Conservation (phyloP, 2,888 invertebrate genomes). For the Andrena trimmerana region DNA sequence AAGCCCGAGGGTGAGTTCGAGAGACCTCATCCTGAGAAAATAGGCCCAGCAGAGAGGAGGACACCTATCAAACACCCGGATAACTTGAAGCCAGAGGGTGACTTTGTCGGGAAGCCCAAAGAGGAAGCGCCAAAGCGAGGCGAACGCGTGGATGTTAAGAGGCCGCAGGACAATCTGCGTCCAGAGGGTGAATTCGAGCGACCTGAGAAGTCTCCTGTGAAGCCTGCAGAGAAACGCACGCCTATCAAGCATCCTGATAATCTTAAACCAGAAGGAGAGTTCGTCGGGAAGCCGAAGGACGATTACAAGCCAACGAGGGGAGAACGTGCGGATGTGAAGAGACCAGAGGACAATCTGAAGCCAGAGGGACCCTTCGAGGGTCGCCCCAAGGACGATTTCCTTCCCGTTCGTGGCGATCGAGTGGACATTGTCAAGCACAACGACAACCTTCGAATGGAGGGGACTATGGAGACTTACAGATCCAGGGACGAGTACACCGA, state of each 20-base stretch:
- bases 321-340: conserved; percentile 78
- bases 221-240: conserved; percentile 72
- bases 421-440: conserved; percentile 68
- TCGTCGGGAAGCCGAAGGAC: conserved; percentile 83
- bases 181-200: conserved; percentile 85
- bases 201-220: conserved; percentile 85
- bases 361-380: conserved; percentile 88
- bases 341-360: conserved; percentile 87
- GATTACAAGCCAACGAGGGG: conserved; percentile 81
- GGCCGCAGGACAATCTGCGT: conserved; percentile 77
- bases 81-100: conserved; percentile 85
- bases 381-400: conserved; percentile 73
- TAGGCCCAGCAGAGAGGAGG: conserved; percentile 84
- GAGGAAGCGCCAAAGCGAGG: conserved; percentile 81
- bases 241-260: conserved; percentile 86
- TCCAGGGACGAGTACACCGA: conserved; percentile 87
- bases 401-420: conserved; percentile 83
- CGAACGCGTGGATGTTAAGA: conserved; percentile 83
- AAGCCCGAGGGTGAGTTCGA: conserved; percentile 83
- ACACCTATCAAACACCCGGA: conserved; percentile 84
- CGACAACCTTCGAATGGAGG: conserved; percentile 75
- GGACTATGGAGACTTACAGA: conserved; percentile 86
- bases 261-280: conserved; percentile 85
- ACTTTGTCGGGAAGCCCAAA: conserved; percentile 84
- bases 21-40: conserved; percentile 85